Base-by-base conservation (phyloP, 1,140 invertebrate genomes). In the Drosophila willistoni region DNA sequence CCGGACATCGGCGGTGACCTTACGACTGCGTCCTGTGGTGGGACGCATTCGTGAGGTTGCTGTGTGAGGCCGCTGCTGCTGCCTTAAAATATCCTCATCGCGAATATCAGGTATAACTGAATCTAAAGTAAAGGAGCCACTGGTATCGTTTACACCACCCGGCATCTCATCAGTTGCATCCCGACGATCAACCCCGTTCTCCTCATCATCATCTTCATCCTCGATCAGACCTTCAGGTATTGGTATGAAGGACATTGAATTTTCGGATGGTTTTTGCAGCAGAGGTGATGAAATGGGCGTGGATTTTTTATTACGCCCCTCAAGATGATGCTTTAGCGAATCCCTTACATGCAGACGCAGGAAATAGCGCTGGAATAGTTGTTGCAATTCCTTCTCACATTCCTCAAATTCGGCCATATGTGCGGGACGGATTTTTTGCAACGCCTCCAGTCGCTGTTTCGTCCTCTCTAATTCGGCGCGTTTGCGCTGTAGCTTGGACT, bases 351-450 rank as follows among this genome's bases (percentile, higher is more conserved):
- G 95, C 90, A 97, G 96, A 64, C 97, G 95, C 57, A 96, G 93
- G 36, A 99, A 95, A 93, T 99, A 99, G 68, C 96, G 94, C 56
- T 97, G 95, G 93, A 99, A 99, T 12, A 98, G 93, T 79, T 94
- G 93, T 82, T 96, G 95, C 7, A 99, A 92, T 90, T 99, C 97
- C 51, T 94, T 93, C 93, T 99, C 98, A 10, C 98, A 94, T 54
- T 96, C 95, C 73, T 98, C 97, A 92, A 98, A 98, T 92, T 99
- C 99, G 85, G 98, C 97, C 95, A 99, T 96, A 92, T 99, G 99
- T 0, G 98, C 98, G 4, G 99, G 99, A 51, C 98, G 95, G 42
- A 99, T 98, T 95, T 98, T 98, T 92, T 98, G 97, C 79, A 99
- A 93, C 0, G 98, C 97, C 86, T 97, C 95, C 42, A 99, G 93